Conservation (phyloP, 2,797 vertebrate genomes). For the Falco columbarius region DNA sequence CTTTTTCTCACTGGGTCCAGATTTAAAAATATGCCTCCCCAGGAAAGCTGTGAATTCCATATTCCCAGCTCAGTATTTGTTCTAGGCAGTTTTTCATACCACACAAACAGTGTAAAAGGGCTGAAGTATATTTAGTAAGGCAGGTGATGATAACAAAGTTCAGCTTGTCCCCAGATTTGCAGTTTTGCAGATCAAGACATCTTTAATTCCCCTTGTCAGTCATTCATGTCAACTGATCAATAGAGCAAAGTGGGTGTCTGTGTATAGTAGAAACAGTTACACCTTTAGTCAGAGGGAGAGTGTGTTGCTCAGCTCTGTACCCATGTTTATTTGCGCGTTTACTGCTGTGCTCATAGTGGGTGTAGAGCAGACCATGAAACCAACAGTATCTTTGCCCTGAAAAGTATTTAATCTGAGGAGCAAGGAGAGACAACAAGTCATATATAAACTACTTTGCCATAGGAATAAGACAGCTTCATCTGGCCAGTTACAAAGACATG, state of each 20-base stretch:
- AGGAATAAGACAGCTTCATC: background rate
- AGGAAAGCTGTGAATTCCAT: background rate
- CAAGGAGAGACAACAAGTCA: background rate
- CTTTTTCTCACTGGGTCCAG: background rate
- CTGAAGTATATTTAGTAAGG: background rate
- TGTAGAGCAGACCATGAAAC: background rate
- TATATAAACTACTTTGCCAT: background rate
- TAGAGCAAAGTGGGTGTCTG: background rate
- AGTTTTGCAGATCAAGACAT: background rate
- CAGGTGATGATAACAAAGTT: background rate
- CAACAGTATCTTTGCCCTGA: background rate
- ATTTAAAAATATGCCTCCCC: background rate
- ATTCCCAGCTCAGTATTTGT: background rate
- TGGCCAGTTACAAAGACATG: background rate
- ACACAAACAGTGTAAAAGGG: background rate
- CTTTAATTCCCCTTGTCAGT: background rate
- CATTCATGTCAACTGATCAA: background rate
- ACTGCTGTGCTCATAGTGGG: background rate
- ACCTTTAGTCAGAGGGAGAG: background rate
- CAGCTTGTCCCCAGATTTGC: background rate
- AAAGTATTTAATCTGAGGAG: background rate
- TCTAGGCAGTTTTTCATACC: background rate
- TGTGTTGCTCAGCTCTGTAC: background rate
- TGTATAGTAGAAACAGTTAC: background rate
- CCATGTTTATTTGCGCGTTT: background rate